Conservation (phyloP, 2,797 vertebrate species). For the Coregonus suidteri region DNA sequence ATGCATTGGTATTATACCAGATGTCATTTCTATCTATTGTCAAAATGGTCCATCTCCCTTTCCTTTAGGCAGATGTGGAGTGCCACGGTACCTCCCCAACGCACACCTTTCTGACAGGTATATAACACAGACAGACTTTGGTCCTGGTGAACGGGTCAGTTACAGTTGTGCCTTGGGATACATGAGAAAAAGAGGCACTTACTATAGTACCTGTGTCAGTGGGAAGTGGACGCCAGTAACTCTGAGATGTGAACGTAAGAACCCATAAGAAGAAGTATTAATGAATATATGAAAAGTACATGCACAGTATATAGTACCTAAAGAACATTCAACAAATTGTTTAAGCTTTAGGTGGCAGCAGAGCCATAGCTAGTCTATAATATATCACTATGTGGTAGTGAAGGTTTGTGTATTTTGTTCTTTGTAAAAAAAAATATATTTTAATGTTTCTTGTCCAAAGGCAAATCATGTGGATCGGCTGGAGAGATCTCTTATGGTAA, state of each 20-base stretch:
- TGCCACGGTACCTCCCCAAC: constrained; percentile 3
- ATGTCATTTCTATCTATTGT: background rate
- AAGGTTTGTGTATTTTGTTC: background rate
- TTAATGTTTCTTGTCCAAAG: background rate
- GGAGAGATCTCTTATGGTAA: constrained; percentile 23
- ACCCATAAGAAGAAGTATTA: background rate
- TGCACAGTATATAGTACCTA: background rate
- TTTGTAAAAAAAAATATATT: background rate
- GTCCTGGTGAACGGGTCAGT: background rate
- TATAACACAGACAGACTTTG: constrained; percentile 15
- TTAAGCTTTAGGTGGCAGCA: background rate
- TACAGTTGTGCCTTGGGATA: constrained; percentile 21
- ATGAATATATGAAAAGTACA: background rate
- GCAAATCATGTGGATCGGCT: constrained; percentile 30
- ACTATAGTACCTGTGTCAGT: background rate
- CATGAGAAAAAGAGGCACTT: background rate
- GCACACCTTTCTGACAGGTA: background rate
- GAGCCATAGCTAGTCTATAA: background rate
- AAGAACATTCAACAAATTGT: background rate
- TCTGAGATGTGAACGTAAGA: constrained; percentile 33
- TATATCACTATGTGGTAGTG: background rate
- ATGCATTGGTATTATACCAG: background rate
- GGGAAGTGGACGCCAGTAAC: constrained; percentile 13
- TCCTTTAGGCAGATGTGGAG: constrained; percentile 10
- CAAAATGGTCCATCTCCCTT: background rate